Evolutionary conservation across 2,113 vertebrate genomes (phyloP), one percentile per base, ranked within the genome.

Genomic region (Neomonachus schauinslandi): DNA sequence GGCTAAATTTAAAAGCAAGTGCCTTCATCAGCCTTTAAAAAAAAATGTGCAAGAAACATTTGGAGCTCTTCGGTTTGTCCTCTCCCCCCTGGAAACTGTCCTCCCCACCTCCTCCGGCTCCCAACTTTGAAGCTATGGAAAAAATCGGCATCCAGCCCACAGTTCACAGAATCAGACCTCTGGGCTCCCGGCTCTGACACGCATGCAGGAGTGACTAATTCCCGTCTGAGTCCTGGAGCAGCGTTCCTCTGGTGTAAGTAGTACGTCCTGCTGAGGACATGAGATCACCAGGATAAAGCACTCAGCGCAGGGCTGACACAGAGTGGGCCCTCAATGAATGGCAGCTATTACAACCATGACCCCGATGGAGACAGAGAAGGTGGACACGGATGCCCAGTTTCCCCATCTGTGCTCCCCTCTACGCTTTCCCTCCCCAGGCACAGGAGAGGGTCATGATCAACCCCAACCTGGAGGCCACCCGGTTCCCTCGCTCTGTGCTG

Each of bases 131-230:
- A 49, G 36, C 63, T 49, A 16, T 19, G 80, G 42, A 18, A 49
- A 51, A 51, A 28, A 19, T 7, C 16, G 0, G 4, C 24, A 0
- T 46, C 59, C 3, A 24, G 72, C 51, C 42, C 51, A 19, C 1
- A 26, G 49, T 46, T 69, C 77, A 22, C 18, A 26, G 53, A n/a
- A 42, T n/a, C 18, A n/a, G 33, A 77, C 24, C 19, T 51, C 67
- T 21, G 5, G 21, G 11, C 4, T 31, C 55, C 18, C 42, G 5
- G 0, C 14, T 8, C 39, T 0, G 1, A 2, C 4, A 0, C 2
- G 2, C 21, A 15, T 0, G 2, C 36, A 26, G 14, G 16, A 67
- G 42, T 4, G 2, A 80, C 16, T 26, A 21, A 16, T 7, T 19
- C 16, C 42, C 49, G 1, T 63, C 39, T 0, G 13, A 63, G 33